Base-by-base conservation (phyloP, 1,140 invertebrate species). In the Galleria mellonella region DNA sequence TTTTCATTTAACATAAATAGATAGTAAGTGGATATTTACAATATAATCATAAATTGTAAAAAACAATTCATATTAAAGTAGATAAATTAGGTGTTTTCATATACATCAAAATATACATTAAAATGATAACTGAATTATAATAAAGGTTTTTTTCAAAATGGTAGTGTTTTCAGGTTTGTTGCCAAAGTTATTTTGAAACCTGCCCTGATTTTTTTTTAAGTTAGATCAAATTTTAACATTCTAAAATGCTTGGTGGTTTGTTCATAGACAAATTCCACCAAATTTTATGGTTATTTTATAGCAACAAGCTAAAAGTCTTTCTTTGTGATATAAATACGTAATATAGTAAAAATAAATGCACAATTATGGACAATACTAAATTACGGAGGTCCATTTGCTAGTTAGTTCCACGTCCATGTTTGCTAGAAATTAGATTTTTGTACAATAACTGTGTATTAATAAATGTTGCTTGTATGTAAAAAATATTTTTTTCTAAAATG, bases 311-410 rank as follows among this genome's bases (percentile, higher is more conserved):
- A 36, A 13, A 37, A 37, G 33, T 56, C 67, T 70, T 64, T 48
- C 46, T 69, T 79, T 73, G 75, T 79, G 69, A 82, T 79, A 77
- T 64, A 62, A 47, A 72, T 78, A 82, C 60, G 63, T 74, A 77
- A 61, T 51, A 54, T 63, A 62, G 55, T 63, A 59, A 61, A 63
- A 71, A 45, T 43, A 59, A 53, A 75, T 74, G 79, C 79, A 83
- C 79, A 83, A 83, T 69, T 50, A 64, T 76, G 79, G 79, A 83
- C 79, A 83, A 83, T 83, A 83, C 60, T 70, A 58, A 71, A 62
- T 51, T 71, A 72, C 53, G 59, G 73, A 71, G 79, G 79, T 83
- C 79, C 79, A 81, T 54, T 63, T 50, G 62, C 46, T 63, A 59
- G 47, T 61, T 75, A 67, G 62, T 62, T 55, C 52, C 64, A 66